A percentile compares a stretch with the other conserved stretches of the same genome.
phyloP scores from a whole-genome alignment of 1,140 invertebrate genomes.

The Acromyrmex heyeri region DNA sequence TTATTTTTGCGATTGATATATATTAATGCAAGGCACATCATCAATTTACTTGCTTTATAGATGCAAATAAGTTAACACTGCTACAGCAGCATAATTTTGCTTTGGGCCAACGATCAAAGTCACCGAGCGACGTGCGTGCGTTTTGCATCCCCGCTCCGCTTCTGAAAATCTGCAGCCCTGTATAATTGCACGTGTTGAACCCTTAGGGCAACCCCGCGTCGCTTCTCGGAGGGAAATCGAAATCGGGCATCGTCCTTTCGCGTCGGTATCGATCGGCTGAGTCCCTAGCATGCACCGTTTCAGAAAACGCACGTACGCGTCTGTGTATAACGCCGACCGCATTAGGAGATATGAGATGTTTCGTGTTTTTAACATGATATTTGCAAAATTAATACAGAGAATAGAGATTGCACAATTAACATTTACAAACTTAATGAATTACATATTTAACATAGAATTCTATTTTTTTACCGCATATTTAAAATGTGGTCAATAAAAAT shows the following conservation, averaged over 20 bases:
- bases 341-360: not conserved
- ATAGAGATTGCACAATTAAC: conserved; percentile 19
- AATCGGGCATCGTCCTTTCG: conserved; percentile 59
- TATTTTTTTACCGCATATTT: not conserved
- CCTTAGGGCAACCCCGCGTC: conserved; percentile 26
- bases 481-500: not conserved
- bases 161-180: conserved; percentile 49
- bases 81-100: conserved; percentile 23
- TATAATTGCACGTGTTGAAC: conserved; percentile 58
- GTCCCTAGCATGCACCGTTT: conserved; percentile 47
- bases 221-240: conserved; percentile 58
- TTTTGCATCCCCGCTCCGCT: conserved; percentile 21
- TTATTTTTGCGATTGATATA: not conserved
- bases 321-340: not conserved
- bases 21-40: not conserved
- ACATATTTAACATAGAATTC: not conserved
- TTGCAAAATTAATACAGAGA: not conserved
- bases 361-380: not conserved
- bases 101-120: conserved; percentile 49
- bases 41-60: not conserved
- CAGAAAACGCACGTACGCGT: conserved; percentile 36
- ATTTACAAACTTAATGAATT: conserved; percentile 4
- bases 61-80: conserved; percentile 33
- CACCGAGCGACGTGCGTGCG: not conserved
- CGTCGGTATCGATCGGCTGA: conserved; percentile 45